Percentiles rank a stretch among this genome's conserved stretches.
These are phyloP conservation scores for Nemotelus pantherinus DNA, from an alignment of 2,888 invertebrate species.

Conservation along the genomic window DNA sequence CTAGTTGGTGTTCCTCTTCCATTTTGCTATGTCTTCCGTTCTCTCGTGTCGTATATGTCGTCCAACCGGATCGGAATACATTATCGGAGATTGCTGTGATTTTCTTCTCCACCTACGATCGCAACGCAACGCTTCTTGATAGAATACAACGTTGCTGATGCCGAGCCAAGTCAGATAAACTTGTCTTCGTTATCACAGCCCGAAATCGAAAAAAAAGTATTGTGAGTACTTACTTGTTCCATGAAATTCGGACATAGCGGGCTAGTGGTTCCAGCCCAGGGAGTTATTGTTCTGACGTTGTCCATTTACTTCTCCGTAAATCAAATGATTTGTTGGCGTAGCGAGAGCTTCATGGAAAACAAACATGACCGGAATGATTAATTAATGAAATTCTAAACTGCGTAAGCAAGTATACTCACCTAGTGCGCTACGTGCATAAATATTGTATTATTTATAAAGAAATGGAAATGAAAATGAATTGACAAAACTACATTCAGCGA, in stretches of 20 bases:
- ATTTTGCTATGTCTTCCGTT: background rate
- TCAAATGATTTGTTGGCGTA: conserved; percentile 1
- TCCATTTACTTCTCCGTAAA: background rate
- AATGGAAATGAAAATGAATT: no score
- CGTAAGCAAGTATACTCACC: conserved; percentile 1
- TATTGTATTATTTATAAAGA: no score
- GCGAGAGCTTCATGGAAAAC: conserved; percentile 15
- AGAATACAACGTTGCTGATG: background rate
- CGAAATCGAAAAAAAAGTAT: background rate
- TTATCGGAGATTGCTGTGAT: conserved; percentile 3
- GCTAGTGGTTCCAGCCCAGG: no score
- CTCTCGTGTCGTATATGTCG: background rate
- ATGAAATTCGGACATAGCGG: no score
- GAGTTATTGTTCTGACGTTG: no score
- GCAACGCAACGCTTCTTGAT: background rate
- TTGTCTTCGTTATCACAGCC: conserved; percentile 31
- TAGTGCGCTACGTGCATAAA: no score
- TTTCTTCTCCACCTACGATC: conserved; percentile 23
- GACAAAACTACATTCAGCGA: no score
- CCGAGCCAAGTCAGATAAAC: conserved; percentile 22
- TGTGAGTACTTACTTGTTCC: conserved; percentile 1
- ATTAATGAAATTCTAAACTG: conserved; percentile 30
- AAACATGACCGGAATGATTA: conserved; percentile 25
- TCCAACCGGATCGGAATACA: conserved; percentile 1
- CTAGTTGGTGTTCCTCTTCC: background rate